These are phyloP conservation scores for Amblyopsis hoosieri DNA, from an alignment of 2,797 vertebrate genomes.

Conservation along the genomic window DNA sequence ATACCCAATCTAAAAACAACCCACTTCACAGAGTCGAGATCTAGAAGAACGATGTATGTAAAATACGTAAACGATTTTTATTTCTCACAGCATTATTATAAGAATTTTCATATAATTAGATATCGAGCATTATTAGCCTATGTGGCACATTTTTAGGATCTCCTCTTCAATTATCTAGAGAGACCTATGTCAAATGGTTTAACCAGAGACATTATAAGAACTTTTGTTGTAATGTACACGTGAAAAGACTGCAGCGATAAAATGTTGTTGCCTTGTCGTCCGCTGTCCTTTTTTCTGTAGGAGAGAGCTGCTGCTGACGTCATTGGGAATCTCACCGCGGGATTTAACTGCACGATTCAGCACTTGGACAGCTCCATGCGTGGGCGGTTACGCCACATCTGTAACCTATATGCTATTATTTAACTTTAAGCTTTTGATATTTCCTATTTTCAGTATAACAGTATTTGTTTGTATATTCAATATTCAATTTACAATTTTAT, in stretches of 20 bases:
- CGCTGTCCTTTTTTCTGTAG: neutral
- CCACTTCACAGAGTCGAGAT: neutral
- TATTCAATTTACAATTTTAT: neutral
- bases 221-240: too few species aligned
- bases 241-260: neutral
- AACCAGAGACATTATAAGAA: too few species aligned
- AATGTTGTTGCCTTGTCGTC: neutral
- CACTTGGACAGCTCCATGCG: slow-evolving; percentile 35
- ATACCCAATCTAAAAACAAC: slow-evolving; percentile 66
- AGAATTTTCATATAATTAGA: too few species aligned
- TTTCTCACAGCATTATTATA: too few species aligned
- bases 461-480: neutral
- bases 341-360: slow-evolving; percentile 31
- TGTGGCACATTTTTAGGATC: too few species aligned
- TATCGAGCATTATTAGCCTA: too few species aligned
- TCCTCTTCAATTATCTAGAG: too few species aligned
- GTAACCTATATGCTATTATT: too few species aligned
- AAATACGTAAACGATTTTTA: neutral
- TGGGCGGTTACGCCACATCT: neutral
- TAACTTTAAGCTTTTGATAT: too few species aligned
- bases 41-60: neutral
- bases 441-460: too few species aligned
- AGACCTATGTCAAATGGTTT: too few species aligned
- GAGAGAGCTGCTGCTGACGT: slow-evolving; percentile 1
- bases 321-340: neutral